Evolutionary conservation across 1,140 invertebrate species (phyloP).

Genomic region (Drosophila pruinosa): DNA sequence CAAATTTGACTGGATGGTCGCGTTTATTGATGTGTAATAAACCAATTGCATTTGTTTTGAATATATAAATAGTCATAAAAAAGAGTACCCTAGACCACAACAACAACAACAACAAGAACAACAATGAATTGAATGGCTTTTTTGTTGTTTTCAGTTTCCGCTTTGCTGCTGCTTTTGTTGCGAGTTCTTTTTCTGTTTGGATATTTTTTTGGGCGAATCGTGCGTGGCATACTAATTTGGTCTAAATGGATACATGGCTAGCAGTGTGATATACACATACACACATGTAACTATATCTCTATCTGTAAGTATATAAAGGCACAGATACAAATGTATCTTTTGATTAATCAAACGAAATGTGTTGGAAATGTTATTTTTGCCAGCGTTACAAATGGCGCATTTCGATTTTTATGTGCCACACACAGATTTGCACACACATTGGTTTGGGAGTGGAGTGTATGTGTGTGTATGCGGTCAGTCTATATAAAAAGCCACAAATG

Average conservation of each 20-base stretch:
- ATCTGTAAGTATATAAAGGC: slow-evolving; percentile 1
- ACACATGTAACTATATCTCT: not conserved
- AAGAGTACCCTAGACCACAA: slow-evolving; percentile 16
- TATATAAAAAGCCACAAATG: slow-evolving; percentile 68
- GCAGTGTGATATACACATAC: slow-evolving; percentile 6
- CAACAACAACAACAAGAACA: slow-evolving; percentile 28
- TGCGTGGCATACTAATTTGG: slow-evolving; percentile 78
- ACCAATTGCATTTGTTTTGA: slow-evolving; percentile 79
- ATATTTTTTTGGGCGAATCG: slow-evolving; percentile 55
- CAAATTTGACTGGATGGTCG: slow-evolving; percentile 59
- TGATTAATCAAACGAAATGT: slow-evolving; percentile 78
- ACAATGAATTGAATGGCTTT: slow-evolving; percentile 8
- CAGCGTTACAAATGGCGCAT: slow-evolving; percentile 70
- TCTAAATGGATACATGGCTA: slow-evolving; percentile 56
- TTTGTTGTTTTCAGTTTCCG: slow-evolving; percentile 54
- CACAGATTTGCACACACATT: slow-evolving; percentile 55
- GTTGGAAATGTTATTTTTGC: slow-evolving; percentile 79
- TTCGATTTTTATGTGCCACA: slow-evolving; percentile 68
- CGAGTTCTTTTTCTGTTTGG: slow-evolving; percentile 24
- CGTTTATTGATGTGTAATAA: slow-evolving; percentile 79
- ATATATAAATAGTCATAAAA: slow-evolving; percentile 77
- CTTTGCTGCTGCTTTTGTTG: slow-evolving; percentile 55
- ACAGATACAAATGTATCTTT: slow-evolving; percentile 4
- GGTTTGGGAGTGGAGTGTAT: too few relatives aligned
- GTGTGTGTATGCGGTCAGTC: slow-evolving; percentile 32